These are phyloP conservation scores for Syrphus vitripennis DNA, from an alignment of 2,888 invertebrate genomes.

Conservation along the genomic window DNA sequence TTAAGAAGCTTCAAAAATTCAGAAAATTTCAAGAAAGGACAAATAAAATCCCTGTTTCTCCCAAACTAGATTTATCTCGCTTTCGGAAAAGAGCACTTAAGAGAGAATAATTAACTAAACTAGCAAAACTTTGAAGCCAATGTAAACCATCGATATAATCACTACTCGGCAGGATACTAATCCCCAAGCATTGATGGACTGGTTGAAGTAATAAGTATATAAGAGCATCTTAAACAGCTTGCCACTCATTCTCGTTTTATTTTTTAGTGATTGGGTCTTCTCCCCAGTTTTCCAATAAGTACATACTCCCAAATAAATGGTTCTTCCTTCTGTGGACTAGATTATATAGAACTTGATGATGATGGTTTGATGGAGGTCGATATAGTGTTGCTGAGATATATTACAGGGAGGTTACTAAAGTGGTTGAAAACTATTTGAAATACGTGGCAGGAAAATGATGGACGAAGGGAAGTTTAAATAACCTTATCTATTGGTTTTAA, in stretches of 20 bases:
- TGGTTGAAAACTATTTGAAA: constrained; percentile 43
- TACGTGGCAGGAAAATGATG: not conserved
- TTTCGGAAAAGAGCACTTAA: constrained; percentile 15
- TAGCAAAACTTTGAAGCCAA: constrained; percentile 26
- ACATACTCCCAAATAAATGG: constrained; percentile 5
- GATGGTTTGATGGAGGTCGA: not conserved
- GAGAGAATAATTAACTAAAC: constrained; percentile 47
- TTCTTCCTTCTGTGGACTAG: not conserved
- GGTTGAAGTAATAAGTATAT: not conserved
- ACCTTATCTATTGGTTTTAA: constrained; percentile 4
- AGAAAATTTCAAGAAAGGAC: not conserved
- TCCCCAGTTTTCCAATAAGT: not conserved
- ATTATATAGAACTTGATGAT: not conserved
- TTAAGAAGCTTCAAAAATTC: not conserved
- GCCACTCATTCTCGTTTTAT: constrained; percentile 5
- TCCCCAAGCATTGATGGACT: constrained; percentile 36
- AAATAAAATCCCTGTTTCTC: not conserved
- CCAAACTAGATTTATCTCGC: too few relatives aligned
- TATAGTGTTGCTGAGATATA: not conserved
- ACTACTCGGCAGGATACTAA: constrained; percentile 57
- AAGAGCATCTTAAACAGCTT: constrained; percentile 17
- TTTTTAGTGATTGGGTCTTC: constrained; percentile 1
- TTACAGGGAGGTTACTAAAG: not conserved
- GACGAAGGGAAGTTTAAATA: not conserved
- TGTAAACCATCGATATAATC: constrained; percentile 44